A percentile compares a stretch with the other conserved stretches of the same genome.
Conservation (phyloP, 2,113 vertebrate species). For the Rattus norvegicus region GRCr8 NC_086024.1:104438001-104438500, state of each 20-base stretch:
- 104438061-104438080: conserved; percentile 84
- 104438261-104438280: not conserved
- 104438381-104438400: not conserved
- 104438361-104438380: conserved; percentile 54
- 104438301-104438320: not conserved
- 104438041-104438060: conserved; percentile 84
- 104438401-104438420: not conserved
- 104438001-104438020: conserved; percentile 85
- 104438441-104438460: not conserved
- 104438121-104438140: conserved; percentile 86
- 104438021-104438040: conserved; percentile 82
- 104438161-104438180: conserved; percentile 54
- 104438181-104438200: conserved; percentile 69
- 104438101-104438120: conserved; percentile 83
- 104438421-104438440: conserved; percentile 22
- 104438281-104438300: not conserved
- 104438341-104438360: conserved; percentile 27
- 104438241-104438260: not conserved
- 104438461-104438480: not conserved
- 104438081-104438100: conserved; percentile 81
- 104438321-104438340: conserved; percentile 5
- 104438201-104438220: not conserved
- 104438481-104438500: not conserved
- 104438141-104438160: conserved; percentile 77
- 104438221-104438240: conserved; percentile 16